Percentiles rank a stretch among this genome's conserved stretches.
phyloP scores from a whole-genome alignment of 2,888 invertebrate genomes.

The Nomada fabriciana region DNA sequence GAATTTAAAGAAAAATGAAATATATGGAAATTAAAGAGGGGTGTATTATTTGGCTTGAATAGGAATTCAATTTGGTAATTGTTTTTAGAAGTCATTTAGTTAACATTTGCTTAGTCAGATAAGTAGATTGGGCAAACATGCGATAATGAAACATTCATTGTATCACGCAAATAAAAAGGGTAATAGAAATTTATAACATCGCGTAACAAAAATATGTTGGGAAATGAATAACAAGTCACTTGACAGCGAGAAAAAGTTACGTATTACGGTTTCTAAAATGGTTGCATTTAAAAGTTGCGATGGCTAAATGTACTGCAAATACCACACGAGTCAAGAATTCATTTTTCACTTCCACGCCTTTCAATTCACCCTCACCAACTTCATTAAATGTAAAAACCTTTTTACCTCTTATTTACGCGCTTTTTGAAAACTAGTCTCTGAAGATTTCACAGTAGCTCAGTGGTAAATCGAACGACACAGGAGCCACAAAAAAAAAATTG shows the following conservation, averaged over 20 bases:
- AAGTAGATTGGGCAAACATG: background rate
- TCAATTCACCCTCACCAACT: background rate
- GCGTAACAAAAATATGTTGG: background rate
- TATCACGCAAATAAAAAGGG: background rate
- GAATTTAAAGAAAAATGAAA: too few species aligned
- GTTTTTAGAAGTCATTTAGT: too few species aligned
- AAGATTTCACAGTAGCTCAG: background rate
- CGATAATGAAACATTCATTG: background rate
- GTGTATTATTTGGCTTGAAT: too few species aligned
- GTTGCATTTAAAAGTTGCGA: background rate
- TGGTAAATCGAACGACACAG: too few species aligned
- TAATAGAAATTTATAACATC: background rate
- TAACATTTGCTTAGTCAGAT: too few species aligned
- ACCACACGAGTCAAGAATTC: background rate
- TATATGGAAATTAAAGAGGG: too few species aligned
- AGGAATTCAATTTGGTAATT: too few species aligned
- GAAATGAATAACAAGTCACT: too few species aligned
- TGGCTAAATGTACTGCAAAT: background rate
- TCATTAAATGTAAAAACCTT: background rate
- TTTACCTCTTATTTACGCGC: background rate
- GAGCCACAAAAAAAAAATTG: too few species aligned
- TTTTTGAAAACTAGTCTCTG: background rate
- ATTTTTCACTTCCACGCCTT: background rate
- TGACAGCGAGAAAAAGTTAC: slow-evolving; percentile 7
- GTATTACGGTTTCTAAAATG: slow-evolving; percentile 12